These are phyloP conservation scores for Echinarachnius parma DNA, from an alignment of 53 echinoderm and acorn worm genomes.

Conservation along the genomic window DNA sequence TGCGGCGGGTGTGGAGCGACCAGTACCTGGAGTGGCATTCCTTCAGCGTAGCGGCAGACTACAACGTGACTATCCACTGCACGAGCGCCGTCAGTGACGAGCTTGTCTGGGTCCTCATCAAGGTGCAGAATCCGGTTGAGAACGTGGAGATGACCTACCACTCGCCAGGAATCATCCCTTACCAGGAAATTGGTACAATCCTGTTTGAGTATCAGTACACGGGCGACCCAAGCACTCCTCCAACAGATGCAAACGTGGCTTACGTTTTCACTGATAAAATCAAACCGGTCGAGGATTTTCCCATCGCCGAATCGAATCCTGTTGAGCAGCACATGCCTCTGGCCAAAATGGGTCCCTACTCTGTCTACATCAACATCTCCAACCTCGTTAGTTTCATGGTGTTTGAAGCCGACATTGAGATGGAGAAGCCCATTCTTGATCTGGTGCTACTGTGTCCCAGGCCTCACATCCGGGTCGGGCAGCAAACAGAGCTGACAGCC, in stretches of 20 bases:
- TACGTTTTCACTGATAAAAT: constrained; percentile 60
- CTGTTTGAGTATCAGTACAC: constrained; percentile 54
- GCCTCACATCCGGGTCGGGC: constrained; percentile 59
- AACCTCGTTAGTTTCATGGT: constrained; percentile 86
- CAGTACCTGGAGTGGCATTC: constrained; percentile 64
- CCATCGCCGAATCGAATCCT: constrained; percentile 66
- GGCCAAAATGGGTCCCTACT: constrained; percentile 66
- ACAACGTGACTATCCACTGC: constrained; percentile 70
- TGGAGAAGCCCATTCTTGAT: constrained; percentile 73
- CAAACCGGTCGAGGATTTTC: constrained; percentile 54
- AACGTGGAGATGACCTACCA: constrained; percentile 64
- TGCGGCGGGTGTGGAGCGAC: constrained; percentile 60
- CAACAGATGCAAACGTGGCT: constrained; percentile 74
- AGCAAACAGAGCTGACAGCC: constrained; percentile 57
- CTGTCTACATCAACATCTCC: constrained; percentile 67
- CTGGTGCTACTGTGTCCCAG: constrained; percentile 41
- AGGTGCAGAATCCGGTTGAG: constrained; percentile 84
- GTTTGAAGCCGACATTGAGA: constrained; percentile 71
- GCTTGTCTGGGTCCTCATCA: constrained; percentile 58
- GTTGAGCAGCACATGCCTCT: constrained; percentile 71
- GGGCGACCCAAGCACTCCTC: constrained; percentile 66
- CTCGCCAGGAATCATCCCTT: constrained; percentile 73
- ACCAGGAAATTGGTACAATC: constrained; percentile 63
- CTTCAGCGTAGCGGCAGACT: constrained; percentile 64
- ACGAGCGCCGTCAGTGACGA: constrained; percentile 75